Evolutionary conservation across 2,113 vertebrate genomes (phyloP).

Genomic region (Centrocercus urophasianus): DNA sequence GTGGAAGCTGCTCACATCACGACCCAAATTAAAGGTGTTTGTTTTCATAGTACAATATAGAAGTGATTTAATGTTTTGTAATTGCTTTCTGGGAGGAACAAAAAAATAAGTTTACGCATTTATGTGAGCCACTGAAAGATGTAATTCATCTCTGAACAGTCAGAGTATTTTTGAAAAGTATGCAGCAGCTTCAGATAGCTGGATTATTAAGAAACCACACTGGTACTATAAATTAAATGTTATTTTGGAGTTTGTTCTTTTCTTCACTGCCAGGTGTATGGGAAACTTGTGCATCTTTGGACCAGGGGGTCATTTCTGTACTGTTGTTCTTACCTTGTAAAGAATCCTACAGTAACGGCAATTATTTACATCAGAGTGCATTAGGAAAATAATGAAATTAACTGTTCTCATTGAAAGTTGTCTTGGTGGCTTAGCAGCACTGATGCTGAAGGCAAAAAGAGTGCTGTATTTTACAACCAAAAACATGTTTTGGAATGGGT

Average conservation of each 20-base stretch:
- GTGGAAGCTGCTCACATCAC: background rate
- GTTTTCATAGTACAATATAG: constrained; percentile 14
- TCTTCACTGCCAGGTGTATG: constrained; percentile 21
- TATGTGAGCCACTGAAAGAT: constrained; percentile 53
- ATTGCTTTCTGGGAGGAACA: constrained; percentile 49
- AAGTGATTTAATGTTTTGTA: constrained; percentile 66
- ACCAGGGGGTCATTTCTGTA: background rate
- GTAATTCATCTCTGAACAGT: constrained; percentile 30
- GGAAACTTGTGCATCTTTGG: constrained; percentile 29
- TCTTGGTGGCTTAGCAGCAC: constrained; percentile 22
- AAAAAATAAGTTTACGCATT: background rate
- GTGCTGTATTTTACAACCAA: background rate
- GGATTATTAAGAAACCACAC: constrained; percentile 43
- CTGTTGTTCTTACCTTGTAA: background rate
- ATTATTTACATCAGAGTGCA: constrained; percentile 4
- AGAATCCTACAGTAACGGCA: constrained; percentile 14
- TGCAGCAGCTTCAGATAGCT: constrained; percentile 31
- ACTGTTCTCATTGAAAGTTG: background rate
- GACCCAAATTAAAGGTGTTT: constrained; percentile 51
- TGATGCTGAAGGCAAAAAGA: background rate
- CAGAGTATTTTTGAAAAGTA: background rate
- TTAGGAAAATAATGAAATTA: constrained; percentile 33
- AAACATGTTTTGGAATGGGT: background rate
- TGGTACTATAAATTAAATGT: constrained; percentile 51
- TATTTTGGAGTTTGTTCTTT: constrained; percentile 36